Percentiles rank a stretch among this genome's conserved stretches.
These are phyloP conservation scores for Pantherophis guttatus DNA, from an alignment of 2,113 vertebrate genomes.

Conservation along the genomic window DNA sequence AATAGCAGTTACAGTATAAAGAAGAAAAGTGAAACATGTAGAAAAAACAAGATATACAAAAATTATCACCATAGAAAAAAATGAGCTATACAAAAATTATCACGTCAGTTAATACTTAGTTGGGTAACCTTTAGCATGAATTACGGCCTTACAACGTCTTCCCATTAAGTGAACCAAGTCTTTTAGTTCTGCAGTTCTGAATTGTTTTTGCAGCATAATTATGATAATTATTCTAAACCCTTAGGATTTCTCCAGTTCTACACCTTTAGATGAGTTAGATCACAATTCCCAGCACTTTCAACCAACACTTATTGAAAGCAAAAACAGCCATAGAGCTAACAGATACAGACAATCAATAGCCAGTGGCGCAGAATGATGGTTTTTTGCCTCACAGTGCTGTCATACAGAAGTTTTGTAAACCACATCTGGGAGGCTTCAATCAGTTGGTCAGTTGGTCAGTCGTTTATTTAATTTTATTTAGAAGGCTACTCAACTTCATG, in stretches of 20 bases:
- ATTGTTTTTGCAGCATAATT: not conserved
- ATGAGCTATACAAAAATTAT: no score
- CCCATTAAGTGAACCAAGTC: no score
- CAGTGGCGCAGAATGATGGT: not conserved
- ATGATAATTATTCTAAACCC: not conserved
- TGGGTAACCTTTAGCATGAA: no score
- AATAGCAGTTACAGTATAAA: no score
- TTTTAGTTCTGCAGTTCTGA: not conserved
- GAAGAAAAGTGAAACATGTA: no score
- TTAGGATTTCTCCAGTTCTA: not conserved
- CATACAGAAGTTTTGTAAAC: not conserved
- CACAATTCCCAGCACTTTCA: not conserved
- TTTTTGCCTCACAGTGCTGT: not conserved
- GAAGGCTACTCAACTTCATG: not conserved
- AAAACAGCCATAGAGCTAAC: not conserved
- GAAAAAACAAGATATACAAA: no score
- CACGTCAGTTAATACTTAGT: no score
- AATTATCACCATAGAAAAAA: no score
- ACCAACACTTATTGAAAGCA: not conserved
- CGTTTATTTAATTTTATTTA: not conserved
- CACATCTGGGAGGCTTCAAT: not conserved
- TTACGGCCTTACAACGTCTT: no score
- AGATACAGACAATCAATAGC: not conserved
- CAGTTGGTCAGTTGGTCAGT: not conserved
- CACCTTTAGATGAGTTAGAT: not conserved